Base-by-base conservation (phyloP, 1,140 invertebrate genomes). In the Rhizoglyphus robini region DNA sequence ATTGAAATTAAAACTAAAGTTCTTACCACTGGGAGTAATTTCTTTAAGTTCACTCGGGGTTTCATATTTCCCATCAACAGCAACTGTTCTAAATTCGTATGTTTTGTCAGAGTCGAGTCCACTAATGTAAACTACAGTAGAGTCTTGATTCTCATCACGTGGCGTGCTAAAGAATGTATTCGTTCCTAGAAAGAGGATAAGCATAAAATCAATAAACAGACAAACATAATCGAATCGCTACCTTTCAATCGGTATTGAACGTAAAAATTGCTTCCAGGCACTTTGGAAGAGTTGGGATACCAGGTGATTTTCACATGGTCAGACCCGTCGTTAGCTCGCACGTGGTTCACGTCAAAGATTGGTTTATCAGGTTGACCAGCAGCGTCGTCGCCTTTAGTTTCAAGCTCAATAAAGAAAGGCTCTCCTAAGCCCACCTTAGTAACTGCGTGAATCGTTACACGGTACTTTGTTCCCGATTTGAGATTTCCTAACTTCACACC, bases 31-130 rank as follows among this genome's bases (percentile, higher is more conserved):
- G 20, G 87, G 89, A 70, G 88, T 86, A 34, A 95, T 83, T 70
- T 90, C 85, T 74, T 85, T 81, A 0, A 79, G 68, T 54, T 82
- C 81, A 71, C 88, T 90, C 70, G 84, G 82, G 8, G 82, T 83
- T 51, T 83, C 75, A 64, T 83, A 84, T 36, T 85, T 80, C 1
- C 92, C 92, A 76, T 96, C 94, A 48, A 94, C 90, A 27, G 94
- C 86, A 4, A 95, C 90, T 1, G 96, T 83, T 65, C 85, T 82
- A 72, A 99, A 85, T 70, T 96, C 87, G 74, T 98, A 84, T 3
- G 83, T 81, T 67, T 87, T 85, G n/a, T 88, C 89, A 3, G 85
- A 85, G 69, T 87, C 82, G 47, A 99, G 79, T 1, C 86, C 88
- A 27, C 82, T 80, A 18, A 96, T 78, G 61, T 86, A 80, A 38